Conservation (phyloP, 2,888 invertebrate species). For the Tanypteryx hageni region DNA sequence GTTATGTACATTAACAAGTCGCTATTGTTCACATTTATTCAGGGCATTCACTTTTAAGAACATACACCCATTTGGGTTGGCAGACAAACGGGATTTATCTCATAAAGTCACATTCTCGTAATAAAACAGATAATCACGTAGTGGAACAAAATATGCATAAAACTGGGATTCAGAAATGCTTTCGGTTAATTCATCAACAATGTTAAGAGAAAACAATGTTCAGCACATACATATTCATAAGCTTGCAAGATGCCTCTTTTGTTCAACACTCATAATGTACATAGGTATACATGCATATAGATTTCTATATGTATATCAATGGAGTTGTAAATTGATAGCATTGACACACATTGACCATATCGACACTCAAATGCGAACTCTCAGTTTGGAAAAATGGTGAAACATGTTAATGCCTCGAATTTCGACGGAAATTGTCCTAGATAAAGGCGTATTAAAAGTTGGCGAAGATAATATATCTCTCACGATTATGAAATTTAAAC, state of each 20-base stretch:
- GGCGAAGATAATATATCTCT: too few species aligned
- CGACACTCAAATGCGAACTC: not conserved
- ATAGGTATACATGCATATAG: not conserved
- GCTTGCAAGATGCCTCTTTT: not conserved
- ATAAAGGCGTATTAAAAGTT: not conserved
- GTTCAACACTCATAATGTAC: not conserved
- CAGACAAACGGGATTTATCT: not conserved
- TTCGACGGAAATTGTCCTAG: not conserved
- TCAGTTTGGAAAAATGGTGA: not conserved
- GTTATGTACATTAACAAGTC: conserved; percentile 29
- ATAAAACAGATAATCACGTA: not conserved
- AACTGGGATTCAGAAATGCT: not conserved
- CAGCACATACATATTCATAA: not conserved
- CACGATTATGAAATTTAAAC: not conserved
- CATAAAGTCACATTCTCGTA: not conserved
- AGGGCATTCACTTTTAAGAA: not conserved
- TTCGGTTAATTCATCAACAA: not conserved
- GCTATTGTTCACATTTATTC: not conserved
- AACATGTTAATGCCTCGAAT: not conserved
- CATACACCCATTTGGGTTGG: not conserved
- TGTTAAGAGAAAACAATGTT: not conserved
- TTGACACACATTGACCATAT: not conserved
- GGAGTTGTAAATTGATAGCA: not conserved
- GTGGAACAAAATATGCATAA: not conserved
- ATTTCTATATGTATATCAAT: not conserved